Conservation (phyloP, 2,888 invertebrate genomes). For the Rhodophaea formosa region DNA sequence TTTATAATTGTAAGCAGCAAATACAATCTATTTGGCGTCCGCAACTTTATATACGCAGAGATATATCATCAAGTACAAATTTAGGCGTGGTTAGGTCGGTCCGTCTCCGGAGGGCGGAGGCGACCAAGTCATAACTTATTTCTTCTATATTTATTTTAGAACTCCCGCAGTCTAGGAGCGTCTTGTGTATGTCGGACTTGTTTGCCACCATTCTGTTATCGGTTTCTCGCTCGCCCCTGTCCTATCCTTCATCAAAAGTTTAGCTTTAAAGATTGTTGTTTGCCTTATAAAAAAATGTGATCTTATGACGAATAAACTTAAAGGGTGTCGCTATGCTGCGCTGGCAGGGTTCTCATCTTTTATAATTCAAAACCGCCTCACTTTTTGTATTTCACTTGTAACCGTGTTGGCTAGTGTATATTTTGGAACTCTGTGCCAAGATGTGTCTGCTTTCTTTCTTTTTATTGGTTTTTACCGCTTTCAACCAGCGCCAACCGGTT, state of each 20-base stretch:
- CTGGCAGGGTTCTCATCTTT: slow-evolving; percentile 37
- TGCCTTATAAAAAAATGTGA: slow-evolving; percentile 80
- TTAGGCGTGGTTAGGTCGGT: slow-evolving; percentile 59
- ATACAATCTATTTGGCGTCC: slow-evolving; percentile 65
- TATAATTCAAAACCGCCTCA: slow-evolving; percentile 7
- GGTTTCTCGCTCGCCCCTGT: slow-evolving; percentile 54
- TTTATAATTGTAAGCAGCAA: slow-evolving; percentile 47
- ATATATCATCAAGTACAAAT: slow-evolving; percentile 72
- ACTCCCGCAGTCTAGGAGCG: slow-evolving; percentile 23
- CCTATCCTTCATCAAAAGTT: slow-evolving; percentile 62
- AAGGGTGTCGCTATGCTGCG: slow-evolving; percentile 61
- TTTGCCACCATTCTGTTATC: slow-evolving; percentile 51
- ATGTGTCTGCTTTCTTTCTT: not conserved
- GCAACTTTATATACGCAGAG: slow-evolving; percentile 57
- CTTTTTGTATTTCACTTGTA: not conserved
- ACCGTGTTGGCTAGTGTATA: no score
- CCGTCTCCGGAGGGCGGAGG: slow-evolving; percentile 41
- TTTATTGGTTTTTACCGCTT: slow-evolving; percentile 3
- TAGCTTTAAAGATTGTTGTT: slow-evolving; percentile 81
- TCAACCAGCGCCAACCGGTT: not conserved
- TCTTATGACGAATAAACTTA: slow-evolving; percentile 78
- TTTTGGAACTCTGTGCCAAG: not conserved
- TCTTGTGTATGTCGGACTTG: slow-evolving; percentile 13
- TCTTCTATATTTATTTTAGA: slow-evolving; percentile 35
- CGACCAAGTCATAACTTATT: slow-evolving; percentile 53